phyloP scores from a whole-genome alignment of 1,140 invertebrate species.

The Goniozus legneri region DNA sequence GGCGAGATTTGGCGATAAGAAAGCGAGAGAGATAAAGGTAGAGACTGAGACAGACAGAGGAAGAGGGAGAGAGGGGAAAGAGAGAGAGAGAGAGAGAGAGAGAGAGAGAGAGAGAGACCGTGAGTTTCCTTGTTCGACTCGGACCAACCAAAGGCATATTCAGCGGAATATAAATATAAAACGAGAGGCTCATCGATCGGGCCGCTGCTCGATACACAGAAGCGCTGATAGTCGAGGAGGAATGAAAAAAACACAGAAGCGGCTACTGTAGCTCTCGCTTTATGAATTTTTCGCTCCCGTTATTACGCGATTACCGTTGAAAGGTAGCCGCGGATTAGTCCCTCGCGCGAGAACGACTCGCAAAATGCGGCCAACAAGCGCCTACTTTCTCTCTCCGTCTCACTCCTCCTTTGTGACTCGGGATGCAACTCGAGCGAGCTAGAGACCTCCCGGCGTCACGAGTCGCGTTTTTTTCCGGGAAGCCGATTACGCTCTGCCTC shows the following conservation, averaged over 20 bases:
- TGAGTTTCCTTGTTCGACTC: too few relatives aligned
- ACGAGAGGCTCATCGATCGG: too few relatives aligned
- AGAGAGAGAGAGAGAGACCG: constrained; percentile 2
- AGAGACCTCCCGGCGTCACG: too few relatives aligned
- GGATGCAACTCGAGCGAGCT: too few relatives aligned
- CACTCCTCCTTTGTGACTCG: constrained; percentile 16
- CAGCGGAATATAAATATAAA: too few relatives aligned
- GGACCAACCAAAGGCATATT: too few relatives aligned
- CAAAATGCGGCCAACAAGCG: too few relatives aligned
- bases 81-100: constrained; percentile 2
- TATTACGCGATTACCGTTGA: constrained; percentile 25
- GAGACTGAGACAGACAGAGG: neutral
- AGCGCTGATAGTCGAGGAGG: too few relatives aligned
- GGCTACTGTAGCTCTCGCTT: constrained; percentile 5
- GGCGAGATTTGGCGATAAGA: neutral
- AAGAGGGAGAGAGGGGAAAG: neutral
- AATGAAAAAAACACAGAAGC: neutral
- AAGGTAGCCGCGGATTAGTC: constrained; percentile 9
- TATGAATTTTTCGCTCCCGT: constrained; percentile 27
- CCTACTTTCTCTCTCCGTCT: too few relatives aligned
- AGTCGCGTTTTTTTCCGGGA: too few relatives aligned
- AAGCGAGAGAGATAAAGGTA: neutral
- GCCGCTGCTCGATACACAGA: too few relatives aligned
- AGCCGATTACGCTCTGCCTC: too few relatives aligned
- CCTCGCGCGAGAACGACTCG: constrained; percentile 2